Percentiles rank a stretch among this genome's conserved stretches.
Conservation (phyloP, 2,888 invertebrate genomes). For the Noctuana brunneofusca region DNA sequence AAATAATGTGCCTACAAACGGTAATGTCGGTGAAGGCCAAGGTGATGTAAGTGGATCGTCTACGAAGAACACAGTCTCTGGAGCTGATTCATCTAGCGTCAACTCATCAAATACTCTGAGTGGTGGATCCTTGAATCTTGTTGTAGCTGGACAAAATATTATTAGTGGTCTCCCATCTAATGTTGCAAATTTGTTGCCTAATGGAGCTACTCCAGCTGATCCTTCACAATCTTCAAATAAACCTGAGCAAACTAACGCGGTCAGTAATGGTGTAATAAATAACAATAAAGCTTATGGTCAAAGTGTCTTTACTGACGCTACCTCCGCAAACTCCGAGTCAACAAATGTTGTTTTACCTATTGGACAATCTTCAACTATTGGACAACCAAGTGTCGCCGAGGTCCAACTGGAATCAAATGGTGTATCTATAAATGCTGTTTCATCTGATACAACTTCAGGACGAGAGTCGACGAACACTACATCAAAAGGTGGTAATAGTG, state of each 20-base stretch:
- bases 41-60: not conserved
- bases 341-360: not conserved
- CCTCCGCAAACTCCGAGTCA: not conserved
- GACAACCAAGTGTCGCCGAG: not conserved
- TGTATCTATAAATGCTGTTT: not conserved
- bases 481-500: too few relatives aligned
- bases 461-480: not conserved
- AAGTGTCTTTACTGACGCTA: not conserved
- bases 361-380: not conserved
- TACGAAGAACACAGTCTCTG: not conserved
- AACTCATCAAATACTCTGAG: not conserved
- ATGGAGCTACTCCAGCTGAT: not conserved
- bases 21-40: not conserved
- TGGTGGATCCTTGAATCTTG: not conserved
- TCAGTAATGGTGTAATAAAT: not conserved
- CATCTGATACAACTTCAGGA: not conserved
- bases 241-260: not conserved
- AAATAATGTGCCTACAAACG: not conserved
- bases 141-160: not conserved
- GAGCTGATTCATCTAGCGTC: not conserved
- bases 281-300: not conserved
- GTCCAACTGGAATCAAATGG: not conserved
- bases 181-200: not conserved
- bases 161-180: not conserved
- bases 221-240: not conserved